These are phyloP conservation scores for Paramuricea clavata DNA, from an alignment of 92 coral and sea anemone genomes.

Conservation along the genomic window DNA sequence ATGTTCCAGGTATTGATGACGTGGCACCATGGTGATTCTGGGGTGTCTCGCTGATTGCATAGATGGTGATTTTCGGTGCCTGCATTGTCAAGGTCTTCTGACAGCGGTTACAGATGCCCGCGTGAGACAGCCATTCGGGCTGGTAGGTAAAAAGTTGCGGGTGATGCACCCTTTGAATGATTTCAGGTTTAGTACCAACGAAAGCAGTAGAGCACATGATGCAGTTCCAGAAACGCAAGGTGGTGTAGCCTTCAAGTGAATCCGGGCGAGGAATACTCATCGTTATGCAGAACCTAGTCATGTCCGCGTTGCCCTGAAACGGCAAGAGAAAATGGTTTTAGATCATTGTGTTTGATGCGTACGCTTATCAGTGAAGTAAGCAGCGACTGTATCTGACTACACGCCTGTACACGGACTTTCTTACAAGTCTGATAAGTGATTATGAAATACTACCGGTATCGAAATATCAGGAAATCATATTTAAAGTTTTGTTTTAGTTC, in stretches of 20 bases:
- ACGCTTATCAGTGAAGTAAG: no score
- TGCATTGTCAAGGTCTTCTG: conserved; percentile 77
- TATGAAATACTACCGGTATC: no score
- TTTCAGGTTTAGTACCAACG: conserved; percentile 89
- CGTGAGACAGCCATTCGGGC: conserved; percentile 98
- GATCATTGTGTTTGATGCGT: conserved; percentile 23
- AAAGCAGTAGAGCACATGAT: conserved; percentile 97
- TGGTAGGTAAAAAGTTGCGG: conserved; percentile 93
- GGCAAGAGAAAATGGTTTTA: conserved; percentile 92
- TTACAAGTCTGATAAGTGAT: no score
- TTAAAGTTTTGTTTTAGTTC: background rate
- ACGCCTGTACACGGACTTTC: no score
- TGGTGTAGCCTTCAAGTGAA: conserved; percentile 84
- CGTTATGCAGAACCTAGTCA: conserved; percentile 54
- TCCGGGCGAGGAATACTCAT: conserved; percentile 88
- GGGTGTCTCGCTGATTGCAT: conserved; percentile 77
- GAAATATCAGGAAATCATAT: no score
- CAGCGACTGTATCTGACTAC: no score
- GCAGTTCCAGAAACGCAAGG: conserved; percentile 99
- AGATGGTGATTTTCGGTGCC: conserved; percentile 77
- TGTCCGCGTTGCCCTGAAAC: conserved; percentile 53
- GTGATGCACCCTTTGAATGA: conserved; percentile 88
- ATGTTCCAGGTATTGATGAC: conserved; percentile 17
- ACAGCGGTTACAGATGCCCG: conserved; percentile 85
- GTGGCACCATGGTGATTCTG: conserved; percentile 72